Conservation (phyloP, 2,888 invertebrate species). For the Heterodera filipjevi region DNA sequence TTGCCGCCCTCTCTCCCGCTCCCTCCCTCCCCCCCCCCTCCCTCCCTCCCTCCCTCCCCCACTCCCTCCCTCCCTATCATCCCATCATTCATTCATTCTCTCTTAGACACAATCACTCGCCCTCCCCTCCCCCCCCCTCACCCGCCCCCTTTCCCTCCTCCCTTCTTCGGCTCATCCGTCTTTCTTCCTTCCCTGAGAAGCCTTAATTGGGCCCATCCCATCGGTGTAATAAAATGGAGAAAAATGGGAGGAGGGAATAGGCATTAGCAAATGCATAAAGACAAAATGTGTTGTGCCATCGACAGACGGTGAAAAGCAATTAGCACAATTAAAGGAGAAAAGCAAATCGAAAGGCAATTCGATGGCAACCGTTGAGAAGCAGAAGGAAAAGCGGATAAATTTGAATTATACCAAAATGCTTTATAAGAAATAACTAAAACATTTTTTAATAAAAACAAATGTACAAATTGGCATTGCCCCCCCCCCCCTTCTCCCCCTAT, state of each 20-base stretch:
- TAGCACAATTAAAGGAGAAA: conserved; percentile 14
- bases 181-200: not conserved
- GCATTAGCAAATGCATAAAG: not conserved
- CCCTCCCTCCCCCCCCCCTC: not conserved
- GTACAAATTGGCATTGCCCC: not conserved
- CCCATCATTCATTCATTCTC: not conserved
- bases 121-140: not conserved
- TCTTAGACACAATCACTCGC: too few species aligned
- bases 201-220: conserved; percentile 12
- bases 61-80: not conserved
- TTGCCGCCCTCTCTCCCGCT: not conserved
- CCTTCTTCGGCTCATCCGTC: not conserved
- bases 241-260: not conserved
- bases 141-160: not conserved
- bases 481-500: not conserved
- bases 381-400: not conserved
- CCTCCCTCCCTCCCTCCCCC: not conserved
- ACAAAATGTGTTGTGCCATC: not conserved
- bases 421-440: not conserved
- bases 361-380: not conserved
- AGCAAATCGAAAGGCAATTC: not conserved
- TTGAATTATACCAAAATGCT: not conserved
- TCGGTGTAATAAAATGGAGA: conserved; percentile 5
- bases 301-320: not conserved
- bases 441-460: too few species aligned